Percentiles rank a stretch among this genome's conserved stretches.
phyloP scores from a whole-genome alignment of 2,888 invertebrate genomes.

The Ophioninae sp. region DNA sequence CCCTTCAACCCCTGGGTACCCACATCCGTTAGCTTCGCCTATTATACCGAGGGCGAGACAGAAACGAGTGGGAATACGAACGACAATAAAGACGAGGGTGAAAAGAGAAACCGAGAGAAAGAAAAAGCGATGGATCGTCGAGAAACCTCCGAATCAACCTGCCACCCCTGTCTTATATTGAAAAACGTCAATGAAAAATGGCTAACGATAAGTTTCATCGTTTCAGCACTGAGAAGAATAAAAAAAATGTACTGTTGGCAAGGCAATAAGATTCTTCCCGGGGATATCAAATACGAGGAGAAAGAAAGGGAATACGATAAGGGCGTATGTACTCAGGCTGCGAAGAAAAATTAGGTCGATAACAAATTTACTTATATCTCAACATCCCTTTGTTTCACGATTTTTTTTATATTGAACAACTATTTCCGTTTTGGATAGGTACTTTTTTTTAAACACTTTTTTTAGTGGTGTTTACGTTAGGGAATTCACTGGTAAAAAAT shows the following conservation, averaged over 20 bases:
- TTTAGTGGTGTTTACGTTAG: too few relatives aligned
- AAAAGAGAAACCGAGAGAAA: constrained; percentile 21
- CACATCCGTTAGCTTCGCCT: constrained; percentile 38
- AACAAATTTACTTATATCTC: too few relatives aligned
- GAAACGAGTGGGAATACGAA: constrained; percentile 8
- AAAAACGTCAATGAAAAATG: constrained; percentile 54
- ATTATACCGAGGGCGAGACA: constrained; percentile 30
- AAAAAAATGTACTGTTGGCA: constrained; percentile 19
- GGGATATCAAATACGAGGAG: constrained; percentile 12
- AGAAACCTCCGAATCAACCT: constrained; percentile 44
- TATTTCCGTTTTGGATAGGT: too few relatives aligned
- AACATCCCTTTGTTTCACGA: too few relatives aligned
- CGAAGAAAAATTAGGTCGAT: too few relatives aligned
- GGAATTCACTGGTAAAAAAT: too few relatives aligned
- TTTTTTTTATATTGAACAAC: too few relatives aligned
- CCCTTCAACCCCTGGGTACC: constrained; percentile 2
- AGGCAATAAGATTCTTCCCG: constrained; percentile 38
- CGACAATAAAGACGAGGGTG: constrained; percentile 14
- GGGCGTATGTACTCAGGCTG: too few relatives aligned
- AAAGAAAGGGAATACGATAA: background rate
- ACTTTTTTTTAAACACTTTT: too few relatives aligned
- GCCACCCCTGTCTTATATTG: constrained; percentile 46
- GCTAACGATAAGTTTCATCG: constrained; percentile 44
- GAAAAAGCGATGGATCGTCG: constrained; percentile 40
- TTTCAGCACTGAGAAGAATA: background rate